Conservation (phyloP, 2,113 vertebrate species). For the Daubentonia madagascariensis region DNA sequence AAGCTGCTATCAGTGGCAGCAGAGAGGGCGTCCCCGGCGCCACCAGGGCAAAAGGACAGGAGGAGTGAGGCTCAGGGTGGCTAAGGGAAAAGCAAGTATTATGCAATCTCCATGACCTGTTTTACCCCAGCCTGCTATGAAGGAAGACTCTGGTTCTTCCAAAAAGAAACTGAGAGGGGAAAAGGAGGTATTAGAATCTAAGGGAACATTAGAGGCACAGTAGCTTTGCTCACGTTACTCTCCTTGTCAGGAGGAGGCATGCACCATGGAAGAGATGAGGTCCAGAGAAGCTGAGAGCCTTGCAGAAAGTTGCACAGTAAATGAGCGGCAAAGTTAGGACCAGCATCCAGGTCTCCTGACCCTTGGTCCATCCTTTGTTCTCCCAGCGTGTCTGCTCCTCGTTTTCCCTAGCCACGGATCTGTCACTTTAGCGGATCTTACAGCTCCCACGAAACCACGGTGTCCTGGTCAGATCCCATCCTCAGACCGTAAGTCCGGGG, state of each 20-base stretch:
- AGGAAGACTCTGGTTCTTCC: not conserved
- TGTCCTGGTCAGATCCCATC: not conserved
- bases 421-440: not conserved
- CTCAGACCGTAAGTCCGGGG: not conserved
- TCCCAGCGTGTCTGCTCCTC: not conserved
- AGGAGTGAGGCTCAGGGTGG: not conserved
- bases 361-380: not conserved
- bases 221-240: not conserved
- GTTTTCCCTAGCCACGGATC: not conserved
- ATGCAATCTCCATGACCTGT: not conserved
- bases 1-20: slow-evolving; percentile 2
- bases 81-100: not conserved
- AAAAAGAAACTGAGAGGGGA: not conserved
- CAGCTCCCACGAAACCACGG: not conserved
- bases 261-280: not conserved
- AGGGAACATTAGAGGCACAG: rapidly evolving
- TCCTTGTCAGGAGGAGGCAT: not conserved
- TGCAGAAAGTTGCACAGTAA: not conserved
- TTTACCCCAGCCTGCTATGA: not conserved
- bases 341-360: not conserved
- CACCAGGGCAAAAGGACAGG: not conserved
- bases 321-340: not conserved
- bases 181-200: not conserved
- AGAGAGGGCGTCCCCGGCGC: not conserved
- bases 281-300: not conserved